Evolutionary conservation across 2,888 invertebrate genomes (phyloP).

Genomic region (Oasisia sp.): DNA sequence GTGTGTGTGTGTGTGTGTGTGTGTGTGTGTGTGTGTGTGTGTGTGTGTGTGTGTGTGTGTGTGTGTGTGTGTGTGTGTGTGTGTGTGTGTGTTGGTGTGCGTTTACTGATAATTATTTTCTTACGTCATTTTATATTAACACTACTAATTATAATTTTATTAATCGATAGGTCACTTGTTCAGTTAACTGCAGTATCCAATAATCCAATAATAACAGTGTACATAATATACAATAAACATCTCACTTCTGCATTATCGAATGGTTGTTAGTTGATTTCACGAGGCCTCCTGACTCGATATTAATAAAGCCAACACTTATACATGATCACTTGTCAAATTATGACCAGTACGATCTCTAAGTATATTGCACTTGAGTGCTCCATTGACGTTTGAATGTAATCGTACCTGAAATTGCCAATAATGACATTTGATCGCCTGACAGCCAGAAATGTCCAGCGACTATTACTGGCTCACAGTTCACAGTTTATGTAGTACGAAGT

Average conservation of each 20-base stretch:
- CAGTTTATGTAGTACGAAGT: not conserved
- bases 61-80: too few species aligned
- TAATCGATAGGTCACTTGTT: not conserved
- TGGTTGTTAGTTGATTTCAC: too few species aligned
- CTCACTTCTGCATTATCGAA: too few species aligned
- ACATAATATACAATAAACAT: too few species aligned
- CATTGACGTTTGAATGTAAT: not conserved
- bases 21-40: too few species aligned
- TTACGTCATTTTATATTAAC: not conserved
- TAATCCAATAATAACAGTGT: too few species aligned
- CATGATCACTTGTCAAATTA: too few species aligned
- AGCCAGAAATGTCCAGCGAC: not conserved
- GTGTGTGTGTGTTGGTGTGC: not conserved
- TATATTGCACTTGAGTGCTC: not conserved
- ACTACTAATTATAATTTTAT: not conserved
- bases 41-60: too few species aligned
- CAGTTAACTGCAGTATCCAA: not conserved
- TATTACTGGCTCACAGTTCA: not conserved
- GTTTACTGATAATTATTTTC: not conserved
- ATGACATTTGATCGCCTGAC: not conserved
- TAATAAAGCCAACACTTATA: too few species aligned
- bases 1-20: too few species aligned
- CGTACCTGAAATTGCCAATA: not conserved
- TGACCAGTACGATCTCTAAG: too few species aligned
- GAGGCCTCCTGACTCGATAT: too few species aligned